Percentiles rank a stretch among this genome's conserved stretches.
Evolutionary conservation across 1,140 invertebrate genomes (phyloP).

Genomic region (Drosophila azteca): DNA sequence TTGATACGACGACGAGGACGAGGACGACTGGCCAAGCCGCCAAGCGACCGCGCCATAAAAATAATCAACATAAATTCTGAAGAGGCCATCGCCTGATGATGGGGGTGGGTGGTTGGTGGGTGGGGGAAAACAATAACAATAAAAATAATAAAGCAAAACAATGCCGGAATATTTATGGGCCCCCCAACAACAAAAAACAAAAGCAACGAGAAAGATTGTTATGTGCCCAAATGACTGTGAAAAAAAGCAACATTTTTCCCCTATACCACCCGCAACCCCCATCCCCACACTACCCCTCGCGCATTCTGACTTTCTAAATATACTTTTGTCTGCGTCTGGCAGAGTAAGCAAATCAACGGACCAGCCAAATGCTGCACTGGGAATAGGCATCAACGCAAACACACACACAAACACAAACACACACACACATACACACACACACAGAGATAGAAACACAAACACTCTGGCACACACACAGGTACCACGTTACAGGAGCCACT

Average conservation of each 20-base stretch:
- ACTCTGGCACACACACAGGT: background rate
- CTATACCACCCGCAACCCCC: no score
- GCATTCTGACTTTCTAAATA: constrained; percentile 42
- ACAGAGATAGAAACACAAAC: no score
- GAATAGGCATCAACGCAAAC: constrained; percentile 54
- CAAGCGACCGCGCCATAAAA: constrained; percentile 79
- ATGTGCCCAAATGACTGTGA: constrained; percentile 73
- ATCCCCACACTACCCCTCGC: no score
- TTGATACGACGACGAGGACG: constrained; percentile 43
- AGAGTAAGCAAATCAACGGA: constrained; percentile 74
- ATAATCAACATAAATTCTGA: constrained; percentile 80
- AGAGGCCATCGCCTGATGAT: constrained; percentile 27
- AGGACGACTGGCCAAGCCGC: constrained; percentile 49
- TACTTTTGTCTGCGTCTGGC: constrained; percentile 70
- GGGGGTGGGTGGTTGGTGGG: background rate
- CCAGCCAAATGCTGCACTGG: constrained; percentile 67
- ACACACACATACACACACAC: background rate
- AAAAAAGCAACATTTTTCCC: constrained; percentile 31
- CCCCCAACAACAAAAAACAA: no score
- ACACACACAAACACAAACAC: constrained; percentile 29
- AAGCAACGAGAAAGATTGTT: constrained; percentile 45
- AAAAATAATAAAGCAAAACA: constrained; percentile 82
- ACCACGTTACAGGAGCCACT: background rate
- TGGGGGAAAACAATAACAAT: constrained; percentile 73
- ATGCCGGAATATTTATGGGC: constrained; percentile 76